Evolutionary conservation across 2,113 vertebrate species (phyloP).

Genomic region (Tachysurus vachellii): DNA sequence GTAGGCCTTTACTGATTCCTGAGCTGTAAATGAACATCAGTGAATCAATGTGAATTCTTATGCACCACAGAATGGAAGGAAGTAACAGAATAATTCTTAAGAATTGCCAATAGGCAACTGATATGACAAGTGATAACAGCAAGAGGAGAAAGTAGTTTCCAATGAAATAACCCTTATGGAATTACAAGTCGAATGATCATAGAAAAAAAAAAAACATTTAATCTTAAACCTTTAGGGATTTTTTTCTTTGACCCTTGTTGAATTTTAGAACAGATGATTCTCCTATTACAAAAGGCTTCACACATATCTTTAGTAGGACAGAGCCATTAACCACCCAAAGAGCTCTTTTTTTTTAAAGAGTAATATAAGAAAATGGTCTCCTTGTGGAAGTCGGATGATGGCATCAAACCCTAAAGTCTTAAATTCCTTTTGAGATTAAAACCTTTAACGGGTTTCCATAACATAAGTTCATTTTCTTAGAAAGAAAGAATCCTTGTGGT

Average conservation of each 20-base stretch:
- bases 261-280: too few relatives aligned
- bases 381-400: background rate
- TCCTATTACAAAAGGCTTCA: too few relatives aligned
- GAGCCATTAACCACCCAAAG: background rate
- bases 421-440: background rate
- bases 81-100: background rate
- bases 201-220: background rate
- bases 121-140: background rate
- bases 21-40: constrained; percentile 15
- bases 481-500: background rate
- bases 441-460: background rate
- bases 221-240: background rate
- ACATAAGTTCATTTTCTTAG: background rate
- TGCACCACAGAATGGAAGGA: background rate
- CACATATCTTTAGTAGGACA: background rate
- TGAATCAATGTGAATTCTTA: background rate
- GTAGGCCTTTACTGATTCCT: background rate
- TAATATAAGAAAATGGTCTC: background rate
- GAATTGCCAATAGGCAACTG: background rate
- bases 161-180: too few relatives aligned
- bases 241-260: too few relatives aligned
- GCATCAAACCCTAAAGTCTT: background rate
- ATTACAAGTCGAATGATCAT: background rate
- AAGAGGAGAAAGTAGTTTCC: background rate
- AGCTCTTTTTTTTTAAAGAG: background rate